Conservation (phyloP, 2,888 invertebrate genomes). For the Caenorhabditis panamensis region DNA sequence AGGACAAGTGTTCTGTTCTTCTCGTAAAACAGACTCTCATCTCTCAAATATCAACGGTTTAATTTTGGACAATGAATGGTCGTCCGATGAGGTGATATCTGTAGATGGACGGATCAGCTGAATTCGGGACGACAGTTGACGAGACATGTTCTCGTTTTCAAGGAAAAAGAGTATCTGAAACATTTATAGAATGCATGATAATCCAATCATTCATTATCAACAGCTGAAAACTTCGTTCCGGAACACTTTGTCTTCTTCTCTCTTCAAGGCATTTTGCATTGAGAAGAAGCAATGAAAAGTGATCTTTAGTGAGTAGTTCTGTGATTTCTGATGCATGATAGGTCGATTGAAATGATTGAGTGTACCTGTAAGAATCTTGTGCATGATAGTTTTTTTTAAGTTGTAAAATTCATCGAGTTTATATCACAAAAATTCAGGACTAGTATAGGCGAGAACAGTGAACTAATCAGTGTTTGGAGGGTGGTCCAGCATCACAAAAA, state of each 20-base stretch:
- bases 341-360: too few relatives aligned
- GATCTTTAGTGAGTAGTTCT: slow-evolving; percentile 42
- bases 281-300: slow-evolving; percentile 25
- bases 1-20: slow-evolving; percentile 9
- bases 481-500: slow-evolving; percentile 30
- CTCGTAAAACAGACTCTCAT: slow-evolving; percentile 37
- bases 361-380: too few relatives aligned
- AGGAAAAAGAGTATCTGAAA: neutral
- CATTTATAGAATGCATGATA: neutral
- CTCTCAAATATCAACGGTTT: slow-evolving; percentile 45
- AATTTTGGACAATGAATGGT: slow-evolving; percentile 24
- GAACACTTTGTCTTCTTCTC: slow-evolving; percentile 5
- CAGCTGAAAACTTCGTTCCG: slow-evolving; percentile 4
- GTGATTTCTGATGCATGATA: neutral
- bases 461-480: neutral
- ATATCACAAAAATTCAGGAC: slow-evolving; percentile 7
- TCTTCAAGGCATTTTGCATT: slow-evolving; percentile 7
- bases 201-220: neutral
- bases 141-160: too few relatives aligned
- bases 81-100: slow-evolving; percentile 21
- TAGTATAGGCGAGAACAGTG: neutral
- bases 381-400: too few relatives aligned
- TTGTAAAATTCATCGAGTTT: neutral
- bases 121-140: slow-evolving; percentile 2
- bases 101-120: neutral